phyloP scores from a whole-genome alignment of 1,140 invertebrate genomes.

The Batillaria attramentaria region DNA sequence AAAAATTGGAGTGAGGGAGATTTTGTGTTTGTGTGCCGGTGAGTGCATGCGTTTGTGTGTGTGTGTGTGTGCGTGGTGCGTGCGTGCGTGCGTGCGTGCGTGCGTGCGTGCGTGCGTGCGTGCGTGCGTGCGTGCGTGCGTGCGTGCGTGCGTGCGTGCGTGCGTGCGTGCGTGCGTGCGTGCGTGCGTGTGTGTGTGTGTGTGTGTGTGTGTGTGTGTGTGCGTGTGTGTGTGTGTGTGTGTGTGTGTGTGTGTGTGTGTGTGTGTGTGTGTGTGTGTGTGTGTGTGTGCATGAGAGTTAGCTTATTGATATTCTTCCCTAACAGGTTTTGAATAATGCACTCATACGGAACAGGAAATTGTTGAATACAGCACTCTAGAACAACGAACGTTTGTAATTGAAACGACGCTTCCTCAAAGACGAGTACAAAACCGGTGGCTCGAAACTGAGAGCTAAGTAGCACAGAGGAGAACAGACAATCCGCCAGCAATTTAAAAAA shows the following conservation, averaged over 20 bases:
- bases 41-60: background rate
- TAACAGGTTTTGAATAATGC: background rate
- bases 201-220: background rate
- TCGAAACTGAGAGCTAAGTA: too few relatives aligned
- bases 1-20: background rate
- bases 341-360: background rate
- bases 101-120: background rate
- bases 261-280: background rate
- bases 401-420: too few relatives aligned
- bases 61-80: background rate
- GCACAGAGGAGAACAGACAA: too few relatives aligned
- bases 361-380: too few relatives aligned
- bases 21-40: background rate
- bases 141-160: background rate
- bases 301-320: background rate
- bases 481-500: too few relatives aligned
- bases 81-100: background rate
- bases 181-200: background rate
- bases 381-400: too few relatives aligned
- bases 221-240: background rate
- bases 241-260: background rate
- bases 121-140: slow-evolving; percentile 9
- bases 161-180: background rate
- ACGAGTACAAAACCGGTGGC: too few relatives aligned
- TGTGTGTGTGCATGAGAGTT: background rate